These are phyloP conservation scores for Pampusana beccarii DNA, from an alignment of 2,113 vertebrate species.

Conservation along the genomic window DNA sequence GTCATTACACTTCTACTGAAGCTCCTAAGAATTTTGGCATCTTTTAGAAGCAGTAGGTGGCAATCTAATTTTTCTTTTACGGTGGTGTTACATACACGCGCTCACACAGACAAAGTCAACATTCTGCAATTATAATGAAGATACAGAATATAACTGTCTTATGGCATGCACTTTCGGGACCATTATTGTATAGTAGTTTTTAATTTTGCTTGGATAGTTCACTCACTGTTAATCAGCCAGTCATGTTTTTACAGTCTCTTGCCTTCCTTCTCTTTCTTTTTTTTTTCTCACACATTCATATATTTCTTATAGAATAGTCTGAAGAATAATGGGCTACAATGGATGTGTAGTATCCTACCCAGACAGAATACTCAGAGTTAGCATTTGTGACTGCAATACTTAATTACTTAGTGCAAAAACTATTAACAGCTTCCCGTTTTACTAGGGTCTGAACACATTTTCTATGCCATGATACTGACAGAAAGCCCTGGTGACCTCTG, in stretches of 20 bases:
- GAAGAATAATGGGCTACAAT: not conserved
- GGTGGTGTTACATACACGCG: not conserved
- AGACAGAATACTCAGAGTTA: too few relatives aligned
- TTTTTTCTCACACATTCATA: not conserved
- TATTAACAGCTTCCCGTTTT: not conserved
- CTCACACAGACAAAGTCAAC: not conserved
- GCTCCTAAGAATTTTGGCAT: not conserved
- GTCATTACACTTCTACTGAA: not conserved
- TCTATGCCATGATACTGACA: rapidly evolving
- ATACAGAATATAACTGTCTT: not conserved
- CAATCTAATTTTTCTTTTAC: not conserved
- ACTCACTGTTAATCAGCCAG: not conserved
- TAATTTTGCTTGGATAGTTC: not conserved
- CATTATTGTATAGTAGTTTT: not conserved
- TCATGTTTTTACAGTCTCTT: not conserved
- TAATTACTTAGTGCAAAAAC: not conserved
- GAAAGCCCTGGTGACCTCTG: not conserved
- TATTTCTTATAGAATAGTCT: not conserved
- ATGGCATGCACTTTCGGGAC: not conserved
- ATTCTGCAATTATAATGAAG: not conserved
- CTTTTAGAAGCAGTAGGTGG: not conserved
- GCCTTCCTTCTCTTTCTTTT: not conserved
- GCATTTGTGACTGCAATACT: not conserved
- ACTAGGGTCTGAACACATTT: not conserved
- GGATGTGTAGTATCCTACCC: not conserved